Evolutionary conservation across 2,797 vertebrate genomes (phyloP).

Genomic region (Florisuga fusca): DNA sequence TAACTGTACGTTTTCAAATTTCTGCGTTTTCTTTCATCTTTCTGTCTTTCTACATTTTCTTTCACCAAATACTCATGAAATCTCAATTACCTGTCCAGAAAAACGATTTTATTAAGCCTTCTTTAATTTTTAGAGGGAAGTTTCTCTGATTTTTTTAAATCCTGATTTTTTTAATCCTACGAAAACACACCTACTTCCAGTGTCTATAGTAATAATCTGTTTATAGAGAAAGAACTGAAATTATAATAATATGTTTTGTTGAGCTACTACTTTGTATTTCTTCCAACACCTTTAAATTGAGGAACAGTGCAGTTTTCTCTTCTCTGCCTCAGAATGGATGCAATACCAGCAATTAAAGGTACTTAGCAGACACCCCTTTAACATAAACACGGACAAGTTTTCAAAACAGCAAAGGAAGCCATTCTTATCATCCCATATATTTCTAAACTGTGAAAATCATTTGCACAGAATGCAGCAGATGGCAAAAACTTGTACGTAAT

Average conservation of each 20-base stretch:
- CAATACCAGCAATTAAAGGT: not conserved
- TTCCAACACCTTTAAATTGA: not conserved
- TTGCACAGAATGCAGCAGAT: constrained; percentile 29
- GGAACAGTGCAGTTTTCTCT: not conserved
- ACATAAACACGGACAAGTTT: not conserved
- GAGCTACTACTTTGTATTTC: not conserved
- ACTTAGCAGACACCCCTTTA: not conserved
- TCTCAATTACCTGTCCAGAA: not conserved
- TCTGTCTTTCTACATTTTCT: not conserved
- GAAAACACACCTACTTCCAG: not conserved
- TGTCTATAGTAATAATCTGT: not conserved
- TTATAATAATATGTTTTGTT: not conserved
- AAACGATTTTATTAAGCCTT: not conserved
- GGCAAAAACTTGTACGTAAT: not conserved
- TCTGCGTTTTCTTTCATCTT: not conserved
- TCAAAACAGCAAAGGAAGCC: not conserved
- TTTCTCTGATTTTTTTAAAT: not conserved
- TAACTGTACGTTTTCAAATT: not conserved
- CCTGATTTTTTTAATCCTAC: no score
- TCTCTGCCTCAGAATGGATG: not conserved
- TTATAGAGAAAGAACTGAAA: not conserved
- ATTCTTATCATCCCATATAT: not conserved
- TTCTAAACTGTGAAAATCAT: not conserved
- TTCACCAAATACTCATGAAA: not conserved
- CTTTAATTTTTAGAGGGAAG: rapidly evolving